These are phyloP conservation scores for Drosophila ogumai DNA, from an alignment of 1,140 invertebrate genomes.

Conservation along the genomic window DNA sequence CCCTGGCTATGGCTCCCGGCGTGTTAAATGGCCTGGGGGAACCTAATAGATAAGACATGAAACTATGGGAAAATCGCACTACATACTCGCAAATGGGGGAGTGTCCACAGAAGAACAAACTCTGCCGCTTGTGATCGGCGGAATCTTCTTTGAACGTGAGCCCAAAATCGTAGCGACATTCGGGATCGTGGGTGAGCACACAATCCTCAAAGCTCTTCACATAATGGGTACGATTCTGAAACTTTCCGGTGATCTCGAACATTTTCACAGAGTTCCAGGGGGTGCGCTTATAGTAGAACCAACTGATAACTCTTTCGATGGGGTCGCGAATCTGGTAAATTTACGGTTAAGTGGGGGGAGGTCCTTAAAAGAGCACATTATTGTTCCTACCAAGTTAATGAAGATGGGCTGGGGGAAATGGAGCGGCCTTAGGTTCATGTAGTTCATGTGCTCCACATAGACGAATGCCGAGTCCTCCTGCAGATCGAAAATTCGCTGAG, in stretches of 20 bases:
- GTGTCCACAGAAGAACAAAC: constrained; percentile 95
- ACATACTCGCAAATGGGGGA: constrained; percentile 91
- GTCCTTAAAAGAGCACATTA: too few relatives aligned
- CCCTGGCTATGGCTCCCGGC: constrained; percentile 90
- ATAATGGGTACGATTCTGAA: constrained; percentile 92
- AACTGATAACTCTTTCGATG: constrained; percentile 94
- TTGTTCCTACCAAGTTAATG: constrained; percentile 90
- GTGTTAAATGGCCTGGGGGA: constrained; percentile 91
- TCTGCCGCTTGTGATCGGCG: constrained; percentile 88
- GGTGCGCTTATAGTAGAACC: constrained; percentile 92
- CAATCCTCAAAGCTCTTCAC: constrained; percentile 95
- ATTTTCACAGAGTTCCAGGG: constrained; percentile 87
- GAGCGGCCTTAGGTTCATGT: constrained; percentile 88
- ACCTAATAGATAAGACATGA: not conserved
- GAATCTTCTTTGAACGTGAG: constrained; percentile 91
- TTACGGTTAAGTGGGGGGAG: not conserved
- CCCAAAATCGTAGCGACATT: constrained; percentile 92
- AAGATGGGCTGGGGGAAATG: constrained; percentile 92
- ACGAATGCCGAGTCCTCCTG: constrained; percentile 60
- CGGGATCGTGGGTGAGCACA: constrained; percentile 91
- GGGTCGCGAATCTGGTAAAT: constrained; percentile 88
- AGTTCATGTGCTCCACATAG: constrained; percentile 65
- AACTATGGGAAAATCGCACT: not conserved
- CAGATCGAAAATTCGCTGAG: constrained; percentile 28
- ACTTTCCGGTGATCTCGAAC: constrained; percentile 88